Percentiles rank a stretch among this genome's conserved stretches.
Evolutionary conservation across 2,797 vertebrate genomes (phyloP).

Genomic region (Iguana delicatissima): DNA sequence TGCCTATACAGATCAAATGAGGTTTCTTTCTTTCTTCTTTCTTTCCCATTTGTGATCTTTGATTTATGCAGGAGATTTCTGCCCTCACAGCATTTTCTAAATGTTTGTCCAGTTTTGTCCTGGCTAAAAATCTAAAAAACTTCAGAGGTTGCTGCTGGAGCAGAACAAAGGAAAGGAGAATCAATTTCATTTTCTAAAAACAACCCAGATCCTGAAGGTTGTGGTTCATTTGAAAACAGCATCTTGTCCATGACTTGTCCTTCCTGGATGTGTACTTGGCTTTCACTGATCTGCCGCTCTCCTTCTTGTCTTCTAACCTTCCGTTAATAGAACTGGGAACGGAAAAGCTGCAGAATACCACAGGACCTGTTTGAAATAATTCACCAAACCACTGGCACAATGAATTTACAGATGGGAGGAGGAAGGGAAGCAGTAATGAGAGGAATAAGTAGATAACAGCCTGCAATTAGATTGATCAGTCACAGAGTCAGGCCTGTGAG

Average conservation of each 20-base stretch:
- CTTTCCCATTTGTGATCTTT: conserved; percentile 7
- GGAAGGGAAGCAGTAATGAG: not conserved
- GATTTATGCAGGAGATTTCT: conserved; percentile 43
- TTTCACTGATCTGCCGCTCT: not conserved
- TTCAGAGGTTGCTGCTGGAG: conserved; percentile 4
- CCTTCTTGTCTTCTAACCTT: conserved; percentile 37
- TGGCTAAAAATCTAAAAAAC: not conserved
- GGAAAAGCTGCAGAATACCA: conserved; percentile 31
- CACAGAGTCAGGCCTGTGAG: not conserved
- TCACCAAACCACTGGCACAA: not conserved
- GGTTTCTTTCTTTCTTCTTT: not conserved
- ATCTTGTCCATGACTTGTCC: conserved; percentile 42
- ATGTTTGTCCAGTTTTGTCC: conserved; percentile 17
- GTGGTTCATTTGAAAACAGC: conserved; percentile 46
- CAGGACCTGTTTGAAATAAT: conserved; percentile 3
- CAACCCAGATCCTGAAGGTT: conserved; percentile 39
- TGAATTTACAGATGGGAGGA: conserved; percentile 1
- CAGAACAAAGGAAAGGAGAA: conserved; percentile 54
- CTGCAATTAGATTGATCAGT: not conserved
- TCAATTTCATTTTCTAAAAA: conserved; percentile 57
- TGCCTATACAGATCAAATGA: conserved; percentile 35
- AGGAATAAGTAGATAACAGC: not conserved
- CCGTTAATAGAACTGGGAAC: conserved; percentile 8
- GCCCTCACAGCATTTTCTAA: conserved; percentile 23
- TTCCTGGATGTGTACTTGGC: conserved; percentile 42